These are phyloP conservation scores for Himantopus leucocephalus DNA, from an alignment of 2,113 vertebrate species.

Conservation along the genomic window DNA sequence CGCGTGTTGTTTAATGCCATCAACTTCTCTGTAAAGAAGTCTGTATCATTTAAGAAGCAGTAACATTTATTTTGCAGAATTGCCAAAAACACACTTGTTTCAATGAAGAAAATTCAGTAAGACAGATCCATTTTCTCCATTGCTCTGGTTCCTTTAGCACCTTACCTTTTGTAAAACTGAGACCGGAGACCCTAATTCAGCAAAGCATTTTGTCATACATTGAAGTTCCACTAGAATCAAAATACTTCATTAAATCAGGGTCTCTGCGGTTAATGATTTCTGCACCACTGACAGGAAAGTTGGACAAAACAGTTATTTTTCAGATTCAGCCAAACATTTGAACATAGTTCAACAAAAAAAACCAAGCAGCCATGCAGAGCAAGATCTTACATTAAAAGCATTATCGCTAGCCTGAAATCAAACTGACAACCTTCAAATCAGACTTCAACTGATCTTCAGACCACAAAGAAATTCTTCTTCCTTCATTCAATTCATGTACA, in stretches of 20 bases:
- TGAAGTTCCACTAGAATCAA: background rate
- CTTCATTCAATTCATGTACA: background rate
- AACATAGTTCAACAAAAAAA: background rate
- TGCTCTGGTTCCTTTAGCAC: background rate
- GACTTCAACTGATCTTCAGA: background rate
- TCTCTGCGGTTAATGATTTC: background rate
- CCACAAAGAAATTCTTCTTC: background rate
- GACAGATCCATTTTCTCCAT: background rate
- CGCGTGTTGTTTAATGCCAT: background rate
- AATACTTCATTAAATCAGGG: background rate
- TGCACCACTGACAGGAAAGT: background rate
- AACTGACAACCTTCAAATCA: background rate
- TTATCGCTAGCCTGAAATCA: background rate
- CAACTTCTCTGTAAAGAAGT: background rate
- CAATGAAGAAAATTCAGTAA: background rate
- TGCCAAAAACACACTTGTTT: background rate
- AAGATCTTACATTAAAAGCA: background rate
- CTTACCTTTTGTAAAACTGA: background rate
- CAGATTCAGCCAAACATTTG: background rate
- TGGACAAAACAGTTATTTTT: background rate
- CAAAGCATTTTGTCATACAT: background rate
- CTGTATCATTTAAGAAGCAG: background rate
- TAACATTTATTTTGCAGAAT: background rate
- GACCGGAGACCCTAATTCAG: background rate
- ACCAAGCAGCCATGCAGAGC: background rate